A percentile compares a stretch with the other conserved stretches of the same genome.
Evolutionary conservation across 2,113 vertebrate genomes (phyloP).

Genomic region (Echinops telfairi): DNA sequence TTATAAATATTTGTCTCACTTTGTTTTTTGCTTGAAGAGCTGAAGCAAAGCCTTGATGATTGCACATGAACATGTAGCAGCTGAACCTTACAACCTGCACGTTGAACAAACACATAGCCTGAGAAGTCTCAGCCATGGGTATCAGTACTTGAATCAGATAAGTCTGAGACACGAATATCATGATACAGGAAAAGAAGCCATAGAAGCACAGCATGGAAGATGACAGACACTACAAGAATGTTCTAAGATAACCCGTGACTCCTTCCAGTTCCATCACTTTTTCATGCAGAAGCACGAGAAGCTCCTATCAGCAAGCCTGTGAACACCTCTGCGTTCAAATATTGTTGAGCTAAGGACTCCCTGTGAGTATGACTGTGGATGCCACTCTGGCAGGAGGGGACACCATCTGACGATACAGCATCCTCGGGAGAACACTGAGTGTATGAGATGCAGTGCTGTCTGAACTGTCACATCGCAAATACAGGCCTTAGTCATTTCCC

Average conservation of each 20-base stretch:
- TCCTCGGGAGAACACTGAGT: not conserved
- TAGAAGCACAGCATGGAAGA: not conserved
- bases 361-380: not conserved
- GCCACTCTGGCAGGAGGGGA: not conserved
- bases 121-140: not conserved
- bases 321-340: not conserved
- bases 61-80: not conserved
- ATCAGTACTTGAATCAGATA: not conserved
- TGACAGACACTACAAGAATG: slow-evolving; percentile 20
- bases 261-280: not conserved
- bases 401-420: slow-evolving; percentile 8
- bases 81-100: not conserved
- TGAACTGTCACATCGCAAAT: not conserved
- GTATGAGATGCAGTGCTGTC: not conserved
- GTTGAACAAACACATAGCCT: not conserved
- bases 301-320: slow-evolving; percentile 3
- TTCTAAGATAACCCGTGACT: not conserved
- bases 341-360: not conserved
- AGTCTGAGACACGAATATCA: not conserved
- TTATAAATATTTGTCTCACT: slow-evolving; percentile 9
- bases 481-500: slow-evolving; percentile 11
- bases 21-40: slow-evolving; percentile 11
- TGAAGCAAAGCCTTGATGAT: slow-evolving; percentile 28
- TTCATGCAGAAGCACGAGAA: slow-evolving; percentile 21
- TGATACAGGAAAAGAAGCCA: not conserved